Evolutionary conservation across 2,888 invertebrate genomes (phyloP).

Genomic region (Andrena flavipes): DNA sequence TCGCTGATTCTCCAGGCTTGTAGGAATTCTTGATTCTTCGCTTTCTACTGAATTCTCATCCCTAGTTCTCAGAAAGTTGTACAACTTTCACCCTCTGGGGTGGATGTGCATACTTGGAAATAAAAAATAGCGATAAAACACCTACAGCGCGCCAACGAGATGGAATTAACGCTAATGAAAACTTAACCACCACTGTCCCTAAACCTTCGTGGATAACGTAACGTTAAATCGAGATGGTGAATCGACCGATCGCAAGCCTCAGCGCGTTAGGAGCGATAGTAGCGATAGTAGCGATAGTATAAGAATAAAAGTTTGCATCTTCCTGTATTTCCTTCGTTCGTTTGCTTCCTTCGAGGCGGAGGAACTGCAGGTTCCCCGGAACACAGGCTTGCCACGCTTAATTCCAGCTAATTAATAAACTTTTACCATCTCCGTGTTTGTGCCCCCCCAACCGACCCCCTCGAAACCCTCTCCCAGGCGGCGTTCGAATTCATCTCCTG

Average conservation of each 20-base stretch:
- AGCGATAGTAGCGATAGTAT: background rate
- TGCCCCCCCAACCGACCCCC: slow-evolving; percentile 46
- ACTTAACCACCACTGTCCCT: no score
- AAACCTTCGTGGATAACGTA: no score
- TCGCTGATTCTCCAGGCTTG: no score
- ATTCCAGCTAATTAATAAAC: slow-evolving; percentile 83
- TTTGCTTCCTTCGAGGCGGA: slow-evolving; percentile 40
- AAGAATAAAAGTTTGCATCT: slow-evolving; percentile 50
- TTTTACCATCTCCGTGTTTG: slow-evolving; percentile 78
- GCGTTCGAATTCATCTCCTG: slow-evolving; percentile 76
- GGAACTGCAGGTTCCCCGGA: slow-evolving; percentile 54
- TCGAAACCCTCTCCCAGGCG: slow-evolving; percentile 53
- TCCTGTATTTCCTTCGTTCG: slow-evolving; percentile 48
- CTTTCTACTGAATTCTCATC: background rate
- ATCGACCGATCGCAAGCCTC: no score
- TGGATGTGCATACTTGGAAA: no score
- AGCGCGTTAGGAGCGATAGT: background rate
- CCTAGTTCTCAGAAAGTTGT: background rate
- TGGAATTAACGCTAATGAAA: no score
- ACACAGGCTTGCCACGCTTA: slow-evolving; percentile 73
- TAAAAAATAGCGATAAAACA: no score
- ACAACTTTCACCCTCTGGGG: no score
- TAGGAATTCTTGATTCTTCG: background rate
- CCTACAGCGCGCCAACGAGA: no score
- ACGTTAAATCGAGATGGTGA: no score